These are phyloP conservation scores for Antheraea assamensis DNA, from an alignment of 2,888 invertebrate species.

Conservation along the genomic window DNA sequence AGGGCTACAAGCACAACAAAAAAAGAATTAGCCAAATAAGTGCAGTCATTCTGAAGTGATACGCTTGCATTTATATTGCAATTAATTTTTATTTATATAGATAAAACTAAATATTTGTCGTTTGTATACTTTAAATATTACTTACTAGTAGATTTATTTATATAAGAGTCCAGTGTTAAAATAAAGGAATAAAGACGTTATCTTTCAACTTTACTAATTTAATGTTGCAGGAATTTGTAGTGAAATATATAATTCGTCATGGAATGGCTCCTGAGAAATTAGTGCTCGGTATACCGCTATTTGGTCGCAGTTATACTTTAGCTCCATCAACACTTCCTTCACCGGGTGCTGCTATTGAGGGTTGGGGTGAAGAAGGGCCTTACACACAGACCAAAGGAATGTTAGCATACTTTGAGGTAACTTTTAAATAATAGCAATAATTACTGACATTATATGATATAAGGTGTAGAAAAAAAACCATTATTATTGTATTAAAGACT, in stretches of 20 bases:
- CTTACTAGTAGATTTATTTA: not conserved
- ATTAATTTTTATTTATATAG: too few species aligned
- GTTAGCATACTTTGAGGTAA: constrained; percentile 88
- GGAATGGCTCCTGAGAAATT: constrained; percentile 86
- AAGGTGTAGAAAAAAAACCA: too few species aligned
- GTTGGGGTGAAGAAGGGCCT: constrained; percentile 84
- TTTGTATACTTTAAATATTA: not conserved
- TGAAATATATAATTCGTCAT: constrained; percentile 84
- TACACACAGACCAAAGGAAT: constrained; percentile 87
- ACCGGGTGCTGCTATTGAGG: constrained; percentile 82
- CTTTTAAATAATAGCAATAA: constrained; percentile 4
- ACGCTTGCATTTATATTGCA: too few species aligned
- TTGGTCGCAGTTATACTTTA: constrained; percentile 87
- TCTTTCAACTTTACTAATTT: not conserved
- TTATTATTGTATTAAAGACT: too few species aligned
- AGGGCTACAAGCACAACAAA: too few species aligned
- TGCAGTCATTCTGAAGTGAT: too few species aligned
- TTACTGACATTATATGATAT: too few species aligned
- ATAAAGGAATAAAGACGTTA: not conserved
- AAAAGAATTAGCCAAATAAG: too few species aligned
- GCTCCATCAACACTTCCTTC: constrained; percentile 75
- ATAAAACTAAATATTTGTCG: not conserved
- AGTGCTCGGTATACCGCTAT: constrained; percentile 87
- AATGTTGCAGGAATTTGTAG: constrained; percentile 83
- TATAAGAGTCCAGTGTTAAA: not conserved